Base-by-base conservation (phyloP, 2,113 vertebrate species). In the Lepisosteus osseus region DNA sequence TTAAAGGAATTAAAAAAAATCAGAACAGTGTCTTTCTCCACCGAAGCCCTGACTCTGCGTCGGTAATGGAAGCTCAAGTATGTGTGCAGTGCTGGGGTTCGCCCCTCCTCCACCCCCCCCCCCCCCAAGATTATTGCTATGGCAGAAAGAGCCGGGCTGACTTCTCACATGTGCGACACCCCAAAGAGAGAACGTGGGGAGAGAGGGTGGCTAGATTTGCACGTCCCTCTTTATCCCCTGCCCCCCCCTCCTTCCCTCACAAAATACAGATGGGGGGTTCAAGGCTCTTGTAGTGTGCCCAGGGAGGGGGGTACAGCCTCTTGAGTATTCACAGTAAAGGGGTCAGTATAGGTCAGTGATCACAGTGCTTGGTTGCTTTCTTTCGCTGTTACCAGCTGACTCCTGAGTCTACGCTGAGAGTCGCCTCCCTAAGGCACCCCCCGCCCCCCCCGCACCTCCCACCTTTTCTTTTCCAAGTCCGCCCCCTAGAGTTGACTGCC, bases 331-430 rank as follows among this genome's bases (percentile, higher is more conserved):
- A 90, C 89, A 88, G 87, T 88, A 82, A 77, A 71, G 86, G 73
- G 87, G 88, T 90, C 87, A 83, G 78, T 84, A 75, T 81, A 85
- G 86, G 86, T 87, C 87, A 88, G 80, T 88, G 84, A 82, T 92
- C 91, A 92, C 91, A 92, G 91, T 92, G 91, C 81, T 91, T 78
- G 81, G 82, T 84, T 84, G 86, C 78, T 79, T 65, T 78, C 85
- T 87, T 75, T 84, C 82, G 78, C 82, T 76, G 76, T 84, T 82
- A 74, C 72, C 15, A 17, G 15, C 15, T 7, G 62, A 72, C 79
- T 82, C 77, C 72, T 54, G 71, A 72, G 71, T 54, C 74, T 77
- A 66, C 61, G 65, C 71, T 64, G 55, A 64, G 67, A 63, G 59
- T 71, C 76, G 15, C 67, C 57, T 68, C 61, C 56, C 54, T 51